phyloP scores from a whole-genome alignment of 2,888 invertebrate genomes.

The Habrosyne pyritoides region DNA sequence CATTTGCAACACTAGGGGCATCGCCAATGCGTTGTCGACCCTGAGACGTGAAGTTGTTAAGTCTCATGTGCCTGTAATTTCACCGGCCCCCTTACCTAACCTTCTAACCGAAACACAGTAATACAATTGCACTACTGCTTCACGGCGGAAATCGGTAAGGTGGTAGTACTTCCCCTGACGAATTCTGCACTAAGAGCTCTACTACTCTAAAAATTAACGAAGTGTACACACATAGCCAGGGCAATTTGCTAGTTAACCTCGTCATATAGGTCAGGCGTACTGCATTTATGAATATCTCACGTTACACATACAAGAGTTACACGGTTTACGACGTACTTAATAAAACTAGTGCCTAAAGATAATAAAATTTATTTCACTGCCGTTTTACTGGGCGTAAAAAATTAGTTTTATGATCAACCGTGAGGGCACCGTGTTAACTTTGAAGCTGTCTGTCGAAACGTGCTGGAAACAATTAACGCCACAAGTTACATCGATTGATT shows the following conservation, averaged over 20 bases:
- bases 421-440: not conserved
- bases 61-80: no score
- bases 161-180: no score
- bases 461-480: not conserved
- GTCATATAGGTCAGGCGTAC: slow-evolving; percentile 1
- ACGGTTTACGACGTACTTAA: slow-evolving; percentile 53
- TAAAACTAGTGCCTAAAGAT: slow-evolving; percentile 54
- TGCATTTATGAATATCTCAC: slow-evolving; percentile 3
- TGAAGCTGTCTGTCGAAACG: not conserved
- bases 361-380: slow-evolving; percentile 63
- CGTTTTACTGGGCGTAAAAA: slow-evolving; percentile 57
- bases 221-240: not conserved
- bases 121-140: no score
- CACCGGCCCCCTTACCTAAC: no score
- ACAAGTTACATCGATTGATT: not conserved
- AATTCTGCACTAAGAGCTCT: no score
- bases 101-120: no score
- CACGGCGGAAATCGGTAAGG: no score
- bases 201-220: not conserved
- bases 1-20: no score
- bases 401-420: slow-evolving; percentile 44
- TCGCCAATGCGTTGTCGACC: no score
- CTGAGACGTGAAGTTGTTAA: no score
- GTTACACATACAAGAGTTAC: slow-evolving; percentile 2
- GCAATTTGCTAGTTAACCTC: not conserved